These are phyloP conservation scores for Helicoverpa assulta DNA, from an alignment of 2,888 invertebrate genomes.

Conservation along the genomic window DNA sequence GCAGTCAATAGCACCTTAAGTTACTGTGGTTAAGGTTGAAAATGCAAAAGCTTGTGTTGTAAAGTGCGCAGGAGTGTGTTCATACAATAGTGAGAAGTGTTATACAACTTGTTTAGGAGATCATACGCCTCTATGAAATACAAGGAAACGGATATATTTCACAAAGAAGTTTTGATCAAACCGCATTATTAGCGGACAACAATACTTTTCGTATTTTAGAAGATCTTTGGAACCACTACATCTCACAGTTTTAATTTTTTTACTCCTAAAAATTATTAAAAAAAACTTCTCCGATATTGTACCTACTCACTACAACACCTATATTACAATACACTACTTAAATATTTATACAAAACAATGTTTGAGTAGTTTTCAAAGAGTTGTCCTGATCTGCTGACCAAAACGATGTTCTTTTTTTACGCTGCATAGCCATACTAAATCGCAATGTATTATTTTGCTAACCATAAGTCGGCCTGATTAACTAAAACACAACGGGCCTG, in stretches of 20 bases:
- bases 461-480: too few species aligned
- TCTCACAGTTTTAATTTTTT: constrained; percentile 7
- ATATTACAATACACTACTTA: too few species aligned
- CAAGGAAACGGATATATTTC: constrained; percentile 66
- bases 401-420: too few species aligned
- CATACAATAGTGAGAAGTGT: constrained; percentile 55
- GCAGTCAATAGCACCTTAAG: constrained; percentile 15
- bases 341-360: too few species aligned
- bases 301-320: too few species aligned
- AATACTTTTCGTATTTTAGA: constrained; percentile 3
- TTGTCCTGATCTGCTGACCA: too few species aligned
- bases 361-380: too few species aligned
- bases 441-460: too few species aligned
- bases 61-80: not conserved
- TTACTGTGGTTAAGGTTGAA: constrained; percentile 11
- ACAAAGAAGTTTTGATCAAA: constrained; percentile 55
- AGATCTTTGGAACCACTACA: constrained; percentile 5
- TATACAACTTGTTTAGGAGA: constrained; percentile 42
- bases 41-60: not conserved
- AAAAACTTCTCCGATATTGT: not conserved
- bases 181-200: constrained; percentile 38
- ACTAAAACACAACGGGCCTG: too few species aligned
- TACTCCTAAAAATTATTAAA: not conserved
- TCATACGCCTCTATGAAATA: constrained; percentile 49
- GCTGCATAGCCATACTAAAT: too few species aligned